Conservation (phyloP, 2,888 invertebrate genomes). For the Chromoteleia sp. region DNA sequence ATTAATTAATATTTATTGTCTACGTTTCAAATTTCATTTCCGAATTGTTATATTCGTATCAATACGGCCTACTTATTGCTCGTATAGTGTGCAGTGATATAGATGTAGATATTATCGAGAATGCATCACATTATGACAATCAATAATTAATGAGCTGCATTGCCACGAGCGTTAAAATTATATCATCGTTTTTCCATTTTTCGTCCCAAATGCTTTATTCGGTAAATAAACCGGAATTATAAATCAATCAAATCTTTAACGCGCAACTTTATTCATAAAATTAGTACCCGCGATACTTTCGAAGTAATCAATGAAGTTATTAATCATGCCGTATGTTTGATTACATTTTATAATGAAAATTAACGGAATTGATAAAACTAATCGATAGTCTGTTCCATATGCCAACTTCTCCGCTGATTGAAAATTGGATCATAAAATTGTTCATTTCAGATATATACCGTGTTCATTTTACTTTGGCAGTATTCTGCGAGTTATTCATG, state of each 20-base stretch:
- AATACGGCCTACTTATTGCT: slow-evolving; percentile 7
- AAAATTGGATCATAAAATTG: slow-evolving; percentile 33
- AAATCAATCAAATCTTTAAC: slow-evolving; percentile 29
- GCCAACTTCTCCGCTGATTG: slow-evolving; percentile 7
- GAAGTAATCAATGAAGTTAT: background rate
- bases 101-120: slow-evolving; percentile 20
- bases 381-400: slow-evolving; percentile 10
- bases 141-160: slow-evolving; percentile 43
- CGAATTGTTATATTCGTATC: background rate
- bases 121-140: slow-evolving; percentile 20
- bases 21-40: too few relatives aligned
- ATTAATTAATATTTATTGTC: too few relatives aligned
- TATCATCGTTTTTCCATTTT: slow-evolving; percentile 8
- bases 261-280: slow-evolving; percentile 19
- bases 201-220: background rate
- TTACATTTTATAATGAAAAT: slow-evolving; percentile 20
- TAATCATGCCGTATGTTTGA: slow-evolving; percentile 21
- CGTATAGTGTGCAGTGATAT: background rate
- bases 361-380: slow-evolving; percentile 25
- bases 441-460: slow-evolving; percentile 11
- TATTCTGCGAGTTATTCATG: slow-evolving; percentile 8
- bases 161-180: slow-evolving; percentile 28
- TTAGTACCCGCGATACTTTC: background rate
- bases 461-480: slow-evolving; percentile 38
- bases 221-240: slow-evolving; percentile 22